These are phyloP conservation scores for Microplitis deprimator DNA, from an alignment of 2,888 invertebrate species.

Conservation along the genomic window DNA sequence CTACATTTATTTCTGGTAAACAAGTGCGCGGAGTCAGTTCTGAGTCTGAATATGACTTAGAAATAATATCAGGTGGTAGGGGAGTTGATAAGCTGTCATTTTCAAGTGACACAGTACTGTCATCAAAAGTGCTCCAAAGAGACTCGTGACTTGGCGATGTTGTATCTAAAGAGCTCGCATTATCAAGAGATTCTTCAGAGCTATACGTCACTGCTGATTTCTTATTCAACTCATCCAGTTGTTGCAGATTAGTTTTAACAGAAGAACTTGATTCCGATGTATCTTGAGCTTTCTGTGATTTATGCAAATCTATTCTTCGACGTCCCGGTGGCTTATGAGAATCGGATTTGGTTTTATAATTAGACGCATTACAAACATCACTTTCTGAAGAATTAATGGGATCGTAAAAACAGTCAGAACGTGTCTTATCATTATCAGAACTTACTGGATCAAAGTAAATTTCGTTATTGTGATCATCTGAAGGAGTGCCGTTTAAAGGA, in stretches of 20 bases:
- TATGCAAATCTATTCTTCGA: slow-evolving; percentile 34
- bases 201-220: slow-evolving; percentile 35
- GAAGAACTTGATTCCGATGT: slow-evolving; percentile 56
- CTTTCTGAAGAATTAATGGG: slow-evolving; percentile 59
- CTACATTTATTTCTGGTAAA: slow-evolving; percentile 5
- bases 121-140: slow-evolving; percentile 66
- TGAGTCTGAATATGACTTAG: slow-evolving; percentile 64
- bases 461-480: slow-evolving; percentile 71
- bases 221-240: neutral
- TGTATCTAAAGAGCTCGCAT: slow-evolving; percentile 60
- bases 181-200: slow-evolving; percentile 59
- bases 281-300: slow-evolving; percentile 51
- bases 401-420: slow-evolving; percentile 55
- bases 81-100: slow-evolving; percentile 55
- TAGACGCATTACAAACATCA: slow-evolving; percentile 67
- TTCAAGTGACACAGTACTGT: slow-evolving; percentile 62
- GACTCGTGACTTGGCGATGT: slow-evolving; percentile 66
- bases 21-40: slow-evolving; percentile 50
- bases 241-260: slow-evolving; percentile 18
- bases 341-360: slow-evolving; percentile 55
- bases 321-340: slow-evolving; percentile 35
- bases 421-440: slow-evolving; percentile 59
- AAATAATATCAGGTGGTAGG: slow-evolving; percentile 37
- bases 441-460: slow-evolving; percentile 64
- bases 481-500: slow-evolving; percentile 61